Conservation (phyloP, 2,797 vertebrate species). For the Gephyroberyx darwinii region DNA sequence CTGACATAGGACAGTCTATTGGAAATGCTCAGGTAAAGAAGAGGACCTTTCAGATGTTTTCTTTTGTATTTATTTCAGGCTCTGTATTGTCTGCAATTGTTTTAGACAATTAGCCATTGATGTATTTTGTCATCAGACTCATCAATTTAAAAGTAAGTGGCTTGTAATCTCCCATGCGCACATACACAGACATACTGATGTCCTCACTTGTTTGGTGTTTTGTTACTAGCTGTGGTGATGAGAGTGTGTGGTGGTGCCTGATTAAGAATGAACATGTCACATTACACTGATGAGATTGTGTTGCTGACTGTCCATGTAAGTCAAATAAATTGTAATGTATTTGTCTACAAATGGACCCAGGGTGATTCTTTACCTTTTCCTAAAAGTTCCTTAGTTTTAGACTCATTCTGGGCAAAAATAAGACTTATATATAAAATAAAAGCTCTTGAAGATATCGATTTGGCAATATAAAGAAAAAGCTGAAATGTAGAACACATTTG, state of each 20-base stretch:
- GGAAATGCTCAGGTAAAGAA: slow-evolving; percentile 76
- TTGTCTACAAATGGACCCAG: slow-evolving; percentile 66
- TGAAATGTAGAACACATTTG: too few species aligned
- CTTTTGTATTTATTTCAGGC: slow-evolving; percentile 58
- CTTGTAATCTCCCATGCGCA: slow-evolving; percentile 23
- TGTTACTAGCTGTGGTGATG: slow-evolving; percentile 29
- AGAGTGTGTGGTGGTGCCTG: slow-evolving; percentile 15
- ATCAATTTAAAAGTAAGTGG: slow-evolving; percentile 12
- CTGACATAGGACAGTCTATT: slow-evolving; percentile 55
- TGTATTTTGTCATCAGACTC: slow-evolving; percentile 21
- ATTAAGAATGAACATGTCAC: slow-evolving; percentile 47
- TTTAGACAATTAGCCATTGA: slow-evolving; percentile 14
- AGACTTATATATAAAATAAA: not conserved
- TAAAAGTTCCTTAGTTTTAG: not conserved
- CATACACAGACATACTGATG: slow-evolving; percentile 35
- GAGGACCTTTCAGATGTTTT: slow-evolving; percentile 54
- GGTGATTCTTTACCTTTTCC: slow-evolving; percentile 38
- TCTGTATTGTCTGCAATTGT: slow-evolving; percentile 25
- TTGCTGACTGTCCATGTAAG: slow-evolving; percentile 44
- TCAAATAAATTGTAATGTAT: slow-evolving; percentile 76
- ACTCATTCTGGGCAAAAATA: slow-evolving; percentile 4
- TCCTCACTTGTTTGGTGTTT: slow-evolving; percentile 34
- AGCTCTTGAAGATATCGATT: not conserved
- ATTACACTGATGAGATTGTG: slow-evolving; percentile 37
- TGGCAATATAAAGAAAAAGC: too few species aligned